These are phyloP conservation scores for Hydrocynus forskahlii DNA, from an alignment of 2,797 vertebrate genomes.

Conservation along the genomic window DNA sequence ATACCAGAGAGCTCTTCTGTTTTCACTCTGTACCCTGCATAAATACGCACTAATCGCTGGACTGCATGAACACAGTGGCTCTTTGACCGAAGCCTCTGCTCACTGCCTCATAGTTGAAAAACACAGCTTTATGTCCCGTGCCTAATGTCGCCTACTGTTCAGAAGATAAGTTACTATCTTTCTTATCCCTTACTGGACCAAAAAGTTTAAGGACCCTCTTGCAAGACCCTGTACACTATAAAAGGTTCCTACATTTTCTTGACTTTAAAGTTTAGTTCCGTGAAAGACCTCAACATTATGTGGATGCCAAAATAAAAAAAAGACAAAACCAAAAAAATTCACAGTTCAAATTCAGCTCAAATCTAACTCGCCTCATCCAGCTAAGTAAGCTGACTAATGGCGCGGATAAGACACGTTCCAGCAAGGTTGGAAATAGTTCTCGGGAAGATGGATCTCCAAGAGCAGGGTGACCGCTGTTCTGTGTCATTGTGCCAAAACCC, in stretches of 20 bases:
- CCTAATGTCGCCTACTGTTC: neutral
- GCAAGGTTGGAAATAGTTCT: too few species aligned
- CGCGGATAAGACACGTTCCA: too few species aligned
- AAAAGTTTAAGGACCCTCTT: neutral
- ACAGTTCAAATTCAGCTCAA: too few species aligned
- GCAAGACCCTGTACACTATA: neutral
- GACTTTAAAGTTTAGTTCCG: neutral
- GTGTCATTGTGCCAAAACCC: too few species aligned
- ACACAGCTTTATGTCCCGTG: conserved; percentile 19
- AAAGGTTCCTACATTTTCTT: neutral
- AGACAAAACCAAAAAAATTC: too few species aligned
- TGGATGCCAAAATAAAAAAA: too few species aligned
- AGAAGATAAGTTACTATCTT: neutral
- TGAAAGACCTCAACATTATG: too few species aligned
- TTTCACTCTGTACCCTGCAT: conserved; percentile 10
- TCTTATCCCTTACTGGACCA: neutral
- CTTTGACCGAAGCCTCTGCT: conserved; percentile 62
- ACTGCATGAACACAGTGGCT: conserved; percentile 64
- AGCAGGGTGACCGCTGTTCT: too few species aligned
- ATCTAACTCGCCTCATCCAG: too few species aligned
- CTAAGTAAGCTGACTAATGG: too few species aligned
- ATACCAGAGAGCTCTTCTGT: conserved; percentile 5
- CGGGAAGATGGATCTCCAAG: too few species aligned
- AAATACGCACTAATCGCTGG: conserved; percentile 44
- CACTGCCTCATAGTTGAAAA: conserved; percentile 9